A percentile compares a stretch with the other conserved stretches of the same genome.
phyloP scores from a whole-genome alignment of 2,888 invertebrate genomes.

The Prosopocoilus inquinatus region DNA sequence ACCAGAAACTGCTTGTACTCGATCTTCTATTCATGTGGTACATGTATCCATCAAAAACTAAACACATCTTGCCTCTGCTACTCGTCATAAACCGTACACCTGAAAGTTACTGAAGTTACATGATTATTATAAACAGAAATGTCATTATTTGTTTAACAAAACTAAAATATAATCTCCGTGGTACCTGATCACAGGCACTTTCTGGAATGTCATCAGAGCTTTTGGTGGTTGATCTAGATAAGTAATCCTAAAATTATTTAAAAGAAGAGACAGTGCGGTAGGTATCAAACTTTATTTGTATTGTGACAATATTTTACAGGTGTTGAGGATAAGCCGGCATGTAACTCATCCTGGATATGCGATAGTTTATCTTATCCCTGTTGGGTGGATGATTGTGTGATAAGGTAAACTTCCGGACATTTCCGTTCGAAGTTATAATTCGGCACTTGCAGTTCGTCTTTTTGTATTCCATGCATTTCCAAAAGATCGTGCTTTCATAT shows the following conservation, averaged over 20 bases:
- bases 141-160: no score
- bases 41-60: neutral
- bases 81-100: neutral
- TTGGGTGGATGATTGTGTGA: constrained; percentile 6
- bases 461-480: constrained; percentile 8
- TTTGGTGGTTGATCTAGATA: no score
- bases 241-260: no score
- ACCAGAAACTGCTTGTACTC: neutral
- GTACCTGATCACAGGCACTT: no score
- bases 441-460: constrained; percentile 1
- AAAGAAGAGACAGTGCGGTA: neutral
- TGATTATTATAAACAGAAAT: no score
- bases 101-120: neutral
- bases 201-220: no score
- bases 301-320: neutral
- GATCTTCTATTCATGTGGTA: neutral
- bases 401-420: neutral
- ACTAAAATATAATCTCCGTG: no score
- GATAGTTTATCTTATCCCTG: constrained; percentile 1
- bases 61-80: neutral
- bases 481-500: constrained; percentile 1
- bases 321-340: neutral
- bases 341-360: neutral
- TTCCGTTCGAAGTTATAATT: neutral
- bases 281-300: neutral